Conservation (phyloP, 2,888 invertebrate genomes). For the Steinernema carpocapsae region DNA sequence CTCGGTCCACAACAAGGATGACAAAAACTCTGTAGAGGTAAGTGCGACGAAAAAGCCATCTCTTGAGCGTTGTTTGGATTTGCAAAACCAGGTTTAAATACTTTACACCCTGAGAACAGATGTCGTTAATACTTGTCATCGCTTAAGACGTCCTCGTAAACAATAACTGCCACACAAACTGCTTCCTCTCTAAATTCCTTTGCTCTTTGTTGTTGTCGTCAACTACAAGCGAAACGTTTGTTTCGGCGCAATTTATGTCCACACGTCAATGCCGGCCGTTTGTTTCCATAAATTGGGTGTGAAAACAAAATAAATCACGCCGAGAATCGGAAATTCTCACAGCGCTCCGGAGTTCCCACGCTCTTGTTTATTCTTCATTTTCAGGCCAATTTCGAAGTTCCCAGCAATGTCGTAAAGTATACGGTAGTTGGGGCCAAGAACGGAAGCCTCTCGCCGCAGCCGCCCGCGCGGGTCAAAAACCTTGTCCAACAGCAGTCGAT, state of each 20-base stretch:
- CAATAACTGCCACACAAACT: too few relatives aligned
- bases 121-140: too few relatives aligned
- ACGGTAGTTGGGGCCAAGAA: slow-evolving; percentile 35
- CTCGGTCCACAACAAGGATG: slow-evolving; percentile 51
- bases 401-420: slow-evolving; percentile 21
- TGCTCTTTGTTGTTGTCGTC: too few relatives aligned
- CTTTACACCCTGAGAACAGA: neutral
- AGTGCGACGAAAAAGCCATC: neutral
- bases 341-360: too few relatives aligned
- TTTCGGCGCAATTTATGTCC: too few relatives aligned
- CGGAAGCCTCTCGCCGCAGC: slow-evolving; percentile 36
- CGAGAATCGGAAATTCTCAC: too few relatives aligned
- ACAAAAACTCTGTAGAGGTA: slow-evolving; percentile 25
- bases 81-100: slow-evolving; percentile 3
- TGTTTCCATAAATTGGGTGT: too few relatives aligned
- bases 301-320: too few relatives aligned
- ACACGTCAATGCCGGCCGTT: too few relatives aligned
- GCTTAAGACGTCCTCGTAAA: too few relatives aligned
- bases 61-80: neutral
- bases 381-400: slow-evolving; percentile 29
- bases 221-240: too few relatives aligned
- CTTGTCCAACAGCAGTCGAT: slow-evolving; percentile 37
- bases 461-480: neutral
- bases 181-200: too few relatives aligned
- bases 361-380: neutral